Conservation (phyloP, 2,888 invertebrate species). For the Oxyteleia sp. region DNA sequence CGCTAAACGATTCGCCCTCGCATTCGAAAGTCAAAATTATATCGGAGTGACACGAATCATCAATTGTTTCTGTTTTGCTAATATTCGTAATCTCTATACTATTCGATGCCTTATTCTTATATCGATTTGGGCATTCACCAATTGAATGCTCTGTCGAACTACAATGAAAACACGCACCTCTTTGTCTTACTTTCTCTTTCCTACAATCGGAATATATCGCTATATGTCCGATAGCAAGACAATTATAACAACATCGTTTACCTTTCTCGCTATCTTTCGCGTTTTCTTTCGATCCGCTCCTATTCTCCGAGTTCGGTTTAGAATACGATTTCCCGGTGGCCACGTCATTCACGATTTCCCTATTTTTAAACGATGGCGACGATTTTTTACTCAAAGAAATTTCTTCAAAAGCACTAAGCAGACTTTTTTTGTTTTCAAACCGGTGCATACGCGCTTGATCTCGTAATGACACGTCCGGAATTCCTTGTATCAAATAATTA, state of each 20-base stretch:
- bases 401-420: too few species aligned
- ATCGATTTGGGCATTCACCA: not conserved
- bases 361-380: too few species aligned
- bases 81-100: constrained; percentile 11
- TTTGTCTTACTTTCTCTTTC: constrained; percentile 17
- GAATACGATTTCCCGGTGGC: too few species aligned
- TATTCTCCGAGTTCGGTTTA: too few species aligned
- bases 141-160: not conserved
- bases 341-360: too few species aligned
- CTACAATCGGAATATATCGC: not conserved
- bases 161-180: constrained; percentile 32
- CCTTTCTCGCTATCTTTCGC: too few species aligned
- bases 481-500: too few species aligned
- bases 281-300: too few species aligned
- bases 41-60: not conserved
- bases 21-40: not conserved
- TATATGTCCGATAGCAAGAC: constrained; percentile 25
- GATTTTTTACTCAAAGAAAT: too few species aligned
- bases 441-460: too few species aligned
- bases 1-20: not conserved
- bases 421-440: too few species aligned
- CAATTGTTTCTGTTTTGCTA: not conserved
- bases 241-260: constrained; percentile 35
- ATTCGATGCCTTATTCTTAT: constrained; percentile 9
- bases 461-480: too few species aligned